A percentile compares a stretch with the other conserved stretches of the same genome.
phyloP scores from a whole-genome alignment of 2,888 invertebrate species.

The Acrobasis suavella region DNA sequence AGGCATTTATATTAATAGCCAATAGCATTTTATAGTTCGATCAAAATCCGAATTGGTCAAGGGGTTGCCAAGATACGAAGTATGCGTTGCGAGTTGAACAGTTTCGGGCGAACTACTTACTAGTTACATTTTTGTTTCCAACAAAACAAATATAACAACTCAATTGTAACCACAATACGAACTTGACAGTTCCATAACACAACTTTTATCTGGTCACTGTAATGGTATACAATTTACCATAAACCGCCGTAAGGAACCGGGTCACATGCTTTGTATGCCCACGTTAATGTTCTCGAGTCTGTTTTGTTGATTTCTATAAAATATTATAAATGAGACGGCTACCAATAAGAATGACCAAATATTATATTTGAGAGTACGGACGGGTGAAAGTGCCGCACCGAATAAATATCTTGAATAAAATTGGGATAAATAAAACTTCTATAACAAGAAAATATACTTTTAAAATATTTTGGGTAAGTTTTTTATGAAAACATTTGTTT shows the following conservation, averaged over 20 bases:
- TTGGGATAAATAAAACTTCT: too few relatives aligned
- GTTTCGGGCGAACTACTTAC: too few relatives aligned
- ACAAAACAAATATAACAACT: conserved; percentile 16
- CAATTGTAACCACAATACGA: conserved; percentile 27
- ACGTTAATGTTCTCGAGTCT: conserved; percentile 75
- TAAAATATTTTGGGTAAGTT: too few relatives aligned
- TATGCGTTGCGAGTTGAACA: too few relatives aligned
- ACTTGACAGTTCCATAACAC: conserved; percentile 22
- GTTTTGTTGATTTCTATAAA: conserved; percentile 83
- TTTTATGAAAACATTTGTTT: too few relatives aligned
- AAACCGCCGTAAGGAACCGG: conserved; percentile 66
- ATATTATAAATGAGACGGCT: conserved; percentile 81
- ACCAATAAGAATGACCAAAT: conserved; percentile 81
- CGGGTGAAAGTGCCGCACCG: conserved; percentile 45
- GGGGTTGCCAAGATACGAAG: too few relatives aligned
- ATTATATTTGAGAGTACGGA: conserved; percentile 56
- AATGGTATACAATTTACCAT: conserved; percentile 70
- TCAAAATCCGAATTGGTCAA: too few relatives aligned
- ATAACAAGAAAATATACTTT: too few relatives aligned
- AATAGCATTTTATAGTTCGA: too few relatives aligned
- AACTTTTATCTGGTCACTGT: conserved; percentile 53
- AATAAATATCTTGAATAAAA: background rate
- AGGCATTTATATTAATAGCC: too few relatives aligned
- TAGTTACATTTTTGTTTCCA: too few relatives aligned
- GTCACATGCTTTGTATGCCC: conserved; percentile 63